Base-by-base conservation (phyloP, 2,113 vertebrate genomes). In the Machaerirhynchus nigripectus region DNA sequence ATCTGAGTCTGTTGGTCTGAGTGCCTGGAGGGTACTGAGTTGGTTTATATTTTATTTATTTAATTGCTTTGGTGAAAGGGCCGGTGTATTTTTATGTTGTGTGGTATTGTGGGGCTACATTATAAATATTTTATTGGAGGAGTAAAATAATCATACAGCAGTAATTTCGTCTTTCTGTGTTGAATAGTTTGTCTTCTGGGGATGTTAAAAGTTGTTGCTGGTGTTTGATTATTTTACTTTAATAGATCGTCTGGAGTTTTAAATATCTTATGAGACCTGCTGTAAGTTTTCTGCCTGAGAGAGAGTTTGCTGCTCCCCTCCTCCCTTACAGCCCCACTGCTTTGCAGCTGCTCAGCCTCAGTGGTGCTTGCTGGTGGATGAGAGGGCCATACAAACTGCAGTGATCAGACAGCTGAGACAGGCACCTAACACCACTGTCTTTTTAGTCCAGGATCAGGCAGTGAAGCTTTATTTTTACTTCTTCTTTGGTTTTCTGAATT, bases 1-100 rank as follows among this genome's bases (percentile, higher is more conserved):
- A 47, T n/a, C 86, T 46, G 55, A 5, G 31, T 49, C 55, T 84
- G 67, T 64, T 35, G 23, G 20, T 91, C 22, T 37, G 37, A 86
- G 37, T 74, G 50, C 39, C 50, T 74, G 39, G 69, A 93, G 49
- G n/a, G 26, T 49, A 24, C 50, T 13, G 42, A 78, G 15, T 42
- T 59, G n/a, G 16, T 74, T 88, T 88, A 79, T 83, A 46, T 83
- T 95, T 95, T 84, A 75, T 82, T 86, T 79, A 90, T 90, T 95
- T 90, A 74, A 84, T 65, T 83, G 55, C 35, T 86, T 88, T 90
- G 86, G 33, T 92, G 76, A 70, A 87, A 40, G 26, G 17, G 10
- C 3, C 0, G 0, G 24, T 63, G 42, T 63, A 6, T 87, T 81
- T 95, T 89, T 86, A 17, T 89, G 20, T 53, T 44, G 40, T 78